Evolutionary conservation across 2,113 vertebrate genomes (phyloP).

Genomic region (Pelecanus crispus): DNA sequence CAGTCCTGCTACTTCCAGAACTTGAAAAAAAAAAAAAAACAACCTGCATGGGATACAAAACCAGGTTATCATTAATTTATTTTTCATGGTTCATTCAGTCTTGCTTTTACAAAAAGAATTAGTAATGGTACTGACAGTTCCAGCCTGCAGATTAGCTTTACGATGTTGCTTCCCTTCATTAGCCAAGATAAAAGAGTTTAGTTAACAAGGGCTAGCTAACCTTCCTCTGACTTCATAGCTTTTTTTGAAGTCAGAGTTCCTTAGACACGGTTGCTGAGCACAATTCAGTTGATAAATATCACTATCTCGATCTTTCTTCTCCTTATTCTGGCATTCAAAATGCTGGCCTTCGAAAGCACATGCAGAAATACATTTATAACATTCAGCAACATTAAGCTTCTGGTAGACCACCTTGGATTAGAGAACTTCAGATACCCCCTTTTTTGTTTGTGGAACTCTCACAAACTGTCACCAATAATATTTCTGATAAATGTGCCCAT

Average conservation of each 20-base stretch:
- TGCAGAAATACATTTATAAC: not conserved
- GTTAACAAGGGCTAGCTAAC: constrained; percentile 37
- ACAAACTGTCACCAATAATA: not conserved
- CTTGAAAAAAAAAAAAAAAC: not conserved
- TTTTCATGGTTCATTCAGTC: not conserved
- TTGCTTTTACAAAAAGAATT: not conserved
- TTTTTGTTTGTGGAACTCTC: too few species aligned
- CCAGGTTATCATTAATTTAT: constrained; percentile 1
- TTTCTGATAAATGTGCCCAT: not conserved
- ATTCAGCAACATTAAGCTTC: not conserved
- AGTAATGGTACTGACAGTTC: constrained; percentile 1
- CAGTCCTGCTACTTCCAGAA: not conserved
- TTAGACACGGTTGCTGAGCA: constrained; percentile 44
- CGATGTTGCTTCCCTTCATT: constrained; percentile 38
- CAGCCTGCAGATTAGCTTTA: constrained; percentile 43
- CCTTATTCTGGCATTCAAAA: not conserved
- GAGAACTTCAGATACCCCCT: not conserved
- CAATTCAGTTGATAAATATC: constrained; percentile 17
- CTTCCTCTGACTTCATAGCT: constrained; percentile 29
- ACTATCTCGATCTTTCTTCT: not conserved
- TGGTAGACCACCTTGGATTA: not conserved
- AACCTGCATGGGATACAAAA: constrained; percentile 63
- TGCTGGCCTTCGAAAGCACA: not conserved
- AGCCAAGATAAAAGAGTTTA: constrained; percentile 56
- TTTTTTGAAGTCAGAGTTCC: constrained; percentile 48